Base-by-base conservation (phyloP, 1,140 invertebrate species). In the Megalopta genalis region DNA sequence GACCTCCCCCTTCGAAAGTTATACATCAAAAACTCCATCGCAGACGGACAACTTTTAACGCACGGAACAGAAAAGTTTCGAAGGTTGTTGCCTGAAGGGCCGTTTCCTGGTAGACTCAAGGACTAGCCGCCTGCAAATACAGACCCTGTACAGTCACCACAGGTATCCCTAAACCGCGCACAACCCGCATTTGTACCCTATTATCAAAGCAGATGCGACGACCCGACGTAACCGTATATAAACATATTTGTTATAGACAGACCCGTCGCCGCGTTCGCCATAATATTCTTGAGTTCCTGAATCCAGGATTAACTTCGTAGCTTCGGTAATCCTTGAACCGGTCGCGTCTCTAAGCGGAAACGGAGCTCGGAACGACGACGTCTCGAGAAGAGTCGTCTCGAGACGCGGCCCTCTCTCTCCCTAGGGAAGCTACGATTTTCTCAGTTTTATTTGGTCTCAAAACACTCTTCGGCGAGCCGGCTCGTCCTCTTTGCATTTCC, bases 391-490 rank as follows among this genome's bases (percentile, higher is more conserved):
- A 66, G 32, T 46, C 21, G 54, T 79, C 75, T 83, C 81, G 60
- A 67, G 46, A 62, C 32, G 42, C 54, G 5, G 5, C 21, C 8
- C 21, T 52, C 16, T 23, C 46, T 23, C 16, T 16, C 37, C 18
- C 59, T 37, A 9, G 46, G 54, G 23, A 70, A 62, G 49, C 71
- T 64, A 60, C 60, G 77, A 85, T 71, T 86, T 84, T 69, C 75
- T 72, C 66, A 37, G 18, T 75, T 75, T 82, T 86, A 82, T 86
- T 86, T 85, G 76, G 54, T 86, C 71, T 82, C 49, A 85, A 86
- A 85, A 86, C 75, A 85, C 75, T 85, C 71, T 82, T 78, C 18
- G 67, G 39, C 46, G 49, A 42, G 78, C 69, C 16, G 52, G 54
- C 59, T 70, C 57, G 57, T 23, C 32, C 67, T 75, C 23, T 74